These are phyloP conservation scores for Delia radicum DNA, from an alignment of 1,140 invertebrate genomes.

Conservation along the genomic window DNA sequence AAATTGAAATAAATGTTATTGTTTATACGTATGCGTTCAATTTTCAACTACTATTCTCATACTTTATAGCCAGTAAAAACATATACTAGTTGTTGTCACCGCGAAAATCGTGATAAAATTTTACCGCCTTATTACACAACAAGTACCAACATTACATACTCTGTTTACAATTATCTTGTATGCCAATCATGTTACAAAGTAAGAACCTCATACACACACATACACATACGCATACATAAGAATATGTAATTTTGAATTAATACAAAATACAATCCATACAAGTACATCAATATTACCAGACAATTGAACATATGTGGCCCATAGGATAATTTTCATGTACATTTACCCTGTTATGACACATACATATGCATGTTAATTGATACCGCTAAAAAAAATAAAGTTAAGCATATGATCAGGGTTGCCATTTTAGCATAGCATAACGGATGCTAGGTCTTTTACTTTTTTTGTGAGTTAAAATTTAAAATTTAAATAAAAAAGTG, in stretches of 20 bases:
- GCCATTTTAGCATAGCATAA: no score
- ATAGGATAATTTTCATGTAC: background rate
- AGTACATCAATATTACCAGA: background rate
- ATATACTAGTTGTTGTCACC: no score
- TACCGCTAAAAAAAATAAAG: no score
- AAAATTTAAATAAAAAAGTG: no score
- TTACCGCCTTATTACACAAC: background rate
- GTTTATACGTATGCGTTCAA: background rate
- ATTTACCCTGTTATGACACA: no score
- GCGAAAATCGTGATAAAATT: slow-evolving; percentile 1
- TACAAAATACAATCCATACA: background rate
- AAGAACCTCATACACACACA: background rate
- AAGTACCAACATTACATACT: background rate
- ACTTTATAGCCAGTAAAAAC: background rate
- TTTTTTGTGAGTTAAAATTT: no score
- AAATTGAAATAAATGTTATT: background rate
- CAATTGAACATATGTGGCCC: background rate
- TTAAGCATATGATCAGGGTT: no score
- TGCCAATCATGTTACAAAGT: background rate
- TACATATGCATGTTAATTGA: no score
- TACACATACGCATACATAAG: background rate
- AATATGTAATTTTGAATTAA: background rate
- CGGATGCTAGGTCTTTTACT: no score
- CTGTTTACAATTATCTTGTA: slow-evolving; percentile 1
- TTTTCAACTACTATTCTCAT: no score